These are phyloP conservation scores for Platyrinchus mystaceus DNA, from an alignment of 2,797 vertebrate genomes.

Conservation along the genomic window DNA sequence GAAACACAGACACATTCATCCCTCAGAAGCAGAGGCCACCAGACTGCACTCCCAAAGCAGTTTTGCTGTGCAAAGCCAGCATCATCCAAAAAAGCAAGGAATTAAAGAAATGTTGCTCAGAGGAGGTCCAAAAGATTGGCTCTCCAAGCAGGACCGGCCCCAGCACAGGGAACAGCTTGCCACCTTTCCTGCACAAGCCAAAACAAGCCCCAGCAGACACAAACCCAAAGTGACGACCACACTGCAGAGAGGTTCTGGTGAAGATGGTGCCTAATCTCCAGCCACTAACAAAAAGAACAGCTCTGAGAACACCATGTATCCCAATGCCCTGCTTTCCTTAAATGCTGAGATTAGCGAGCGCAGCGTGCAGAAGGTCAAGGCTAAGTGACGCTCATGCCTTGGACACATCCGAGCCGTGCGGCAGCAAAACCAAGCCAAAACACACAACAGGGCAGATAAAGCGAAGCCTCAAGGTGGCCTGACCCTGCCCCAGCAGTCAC, in stretches of 20 bases:
- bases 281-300: background rate
- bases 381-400: conserved; percentile 16
- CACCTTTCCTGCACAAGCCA: background rate
- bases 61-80: background rate
- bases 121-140: background rate
- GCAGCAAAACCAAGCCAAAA: background rate
- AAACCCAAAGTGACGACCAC: background rate
- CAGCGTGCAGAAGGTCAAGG: conserved; percentile 7
- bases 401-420: background rate
- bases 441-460: conserved; percentile 24
- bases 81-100: background rate
- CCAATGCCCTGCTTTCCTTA: background rate
- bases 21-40: background rate
- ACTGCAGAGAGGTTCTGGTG: background rate
- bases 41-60: background rate
- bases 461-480: background rate
- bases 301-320: background rate
- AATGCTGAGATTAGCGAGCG: background rate
- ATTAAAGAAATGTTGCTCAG: background rate
- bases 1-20: background rate
- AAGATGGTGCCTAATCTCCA: background rate
- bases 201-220: background rate
- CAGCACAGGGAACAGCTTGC: background rate
- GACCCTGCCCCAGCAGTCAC: background rate
- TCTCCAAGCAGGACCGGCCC: background rate